A percentile compares a stretch with the other conserved stretches of the same genome.
Conservation (phyloP, 2,113 vertebrate species). For the Heteronetta atricapilla region DNA sequence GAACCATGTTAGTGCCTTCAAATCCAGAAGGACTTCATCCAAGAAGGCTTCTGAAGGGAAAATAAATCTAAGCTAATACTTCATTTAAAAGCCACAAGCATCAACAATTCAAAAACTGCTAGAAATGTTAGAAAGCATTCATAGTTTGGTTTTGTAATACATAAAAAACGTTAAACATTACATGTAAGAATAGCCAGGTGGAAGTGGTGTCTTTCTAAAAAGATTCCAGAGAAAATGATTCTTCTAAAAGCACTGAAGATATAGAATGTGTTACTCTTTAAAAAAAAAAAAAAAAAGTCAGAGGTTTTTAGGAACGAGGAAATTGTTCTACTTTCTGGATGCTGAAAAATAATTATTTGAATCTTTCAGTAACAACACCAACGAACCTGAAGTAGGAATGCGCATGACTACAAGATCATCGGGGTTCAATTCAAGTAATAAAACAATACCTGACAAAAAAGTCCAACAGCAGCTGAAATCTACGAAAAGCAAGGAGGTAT, state of each 20-base stretch:
- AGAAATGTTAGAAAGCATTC: constrained; percentile 5
- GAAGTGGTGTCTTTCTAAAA: not conserved
- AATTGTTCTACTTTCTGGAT: constrained; percentile 20
- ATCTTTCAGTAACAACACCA: constrained; percentile 49
- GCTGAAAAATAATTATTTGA: constrained; percentile 19
- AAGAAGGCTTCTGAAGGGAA: constrained; percentile 3
- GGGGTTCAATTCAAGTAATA: constrained; percentile 19
- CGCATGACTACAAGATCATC: constrained; percentile 72
- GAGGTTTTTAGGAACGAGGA: constrained; percentile 40
- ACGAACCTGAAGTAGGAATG: constrained; percentile 43
- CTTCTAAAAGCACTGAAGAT: constrained; percentile 27
- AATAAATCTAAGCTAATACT: constrained; percentile 18
- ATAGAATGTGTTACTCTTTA: not conserved
- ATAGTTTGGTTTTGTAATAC: not conserved
- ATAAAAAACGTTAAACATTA: not conserved
- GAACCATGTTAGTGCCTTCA: constrained; percentile 13
- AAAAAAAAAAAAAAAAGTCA: not conserved
- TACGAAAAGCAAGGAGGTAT: constrained; percentile 58
- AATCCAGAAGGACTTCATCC: constrained; percentile 20
- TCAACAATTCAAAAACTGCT: constrained; percentile 4
- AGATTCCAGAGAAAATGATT: constrained; percentile 34
- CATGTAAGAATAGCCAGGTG: not conserved
- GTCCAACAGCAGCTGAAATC: constrained; percentile 56
- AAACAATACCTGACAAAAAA: constrained; percentile 3
- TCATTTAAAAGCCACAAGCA: constrained; percentile 46